Conservation (phyloP, 2,888 invertebrate genomes). For the Drosophila seclusa region DNA sequence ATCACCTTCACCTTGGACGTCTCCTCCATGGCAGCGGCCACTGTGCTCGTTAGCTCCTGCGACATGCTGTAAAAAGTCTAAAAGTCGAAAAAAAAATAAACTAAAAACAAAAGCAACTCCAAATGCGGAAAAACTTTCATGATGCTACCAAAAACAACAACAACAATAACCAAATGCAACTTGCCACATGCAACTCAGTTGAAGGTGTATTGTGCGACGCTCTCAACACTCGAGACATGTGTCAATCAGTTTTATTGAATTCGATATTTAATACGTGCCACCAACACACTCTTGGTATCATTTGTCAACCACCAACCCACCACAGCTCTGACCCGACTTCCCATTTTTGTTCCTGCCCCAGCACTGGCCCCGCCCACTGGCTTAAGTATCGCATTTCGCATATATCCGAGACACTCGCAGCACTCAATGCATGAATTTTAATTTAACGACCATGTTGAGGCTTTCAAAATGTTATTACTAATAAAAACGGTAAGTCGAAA, state of each 20-base stretch:
- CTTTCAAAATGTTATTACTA: conserved; percentile 80
- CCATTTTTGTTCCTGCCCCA: background rate
- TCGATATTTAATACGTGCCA: conserved; percentile 72
- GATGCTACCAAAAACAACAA: conserved; percentile 60
- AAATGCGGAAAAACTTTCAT: conserved; percentile 22
- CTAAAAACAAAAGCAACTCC: too few relatives aligned
- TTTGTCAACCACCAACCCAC: conserved; percentile 32
- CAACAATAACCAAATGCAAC: background rate
- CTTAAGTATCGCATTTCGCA: conserved; percentile 48
- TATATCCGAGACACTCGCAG: conserved; percentile 40
- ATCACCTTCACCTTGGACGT: conserved; percentile 82
- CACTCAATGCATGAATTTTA: conserved; percentile 65
- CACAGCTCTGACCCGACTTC: background rate
- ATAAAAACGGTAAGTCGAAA: conserved; percentile 56
- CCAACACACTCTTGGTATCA: conserved; percentile 25
- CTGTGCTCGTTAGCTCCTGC: conserved; percentile 52
- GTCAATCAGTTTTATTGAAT: conserved; percentile 79
- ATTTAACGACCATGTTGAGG: conserved; percentile 71
- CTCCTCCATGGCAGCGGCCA: conserved; percentile 43
- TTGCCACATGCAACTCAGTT: conserved; percentile 20
- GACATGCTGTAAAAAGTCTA: conserved; percentile 61
- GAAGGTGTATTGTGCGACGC: background rate
- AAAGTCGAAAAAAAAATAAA: too few relatives aligned
- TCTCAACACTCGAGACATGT: conserved; percentile 47
- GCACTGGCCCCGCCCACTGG: background rate